Evolutionary conservation across 2,113 vertebrate genomes (phyloP), one percentile per base, ranked within the genome.

Genomic region (Osmerus mordax): DNA sequence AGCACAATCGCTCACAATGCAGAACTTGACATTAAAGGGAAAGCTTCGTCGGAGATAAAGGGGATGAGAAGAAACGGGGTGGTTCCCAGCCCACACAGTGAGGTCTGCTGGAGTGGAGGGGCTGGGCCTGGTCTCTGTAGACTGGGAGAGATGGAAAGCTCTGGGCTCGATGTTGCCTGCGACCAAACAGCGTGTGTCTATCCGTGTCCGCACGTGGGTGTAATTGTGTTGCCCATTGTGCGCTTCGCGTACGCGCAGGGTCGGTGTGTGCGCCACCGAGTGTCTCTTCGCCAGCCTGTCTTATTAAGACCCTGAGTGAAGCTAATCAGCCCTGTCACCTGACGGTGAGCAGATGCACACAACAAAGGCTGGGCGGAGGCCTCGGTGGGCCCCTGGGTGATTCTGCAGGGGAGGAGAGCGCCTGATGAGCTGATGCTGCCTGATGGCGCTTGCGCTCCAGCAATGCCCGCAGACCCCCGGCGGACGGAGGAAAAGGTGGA

Each of bases 241-340:
- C 81, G 83, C 77, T 83, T 76, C 3, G 32, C 3, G 6, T 1
- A 36, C 4, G 77, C 74, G 78, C 72, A 63, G 8, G 70, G 67
- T 23, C 23, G 23, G 63, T 74, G 74, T 73, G 56, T 77, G 52
- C 63, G 23, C 23, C 23, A 59, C 69, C 75, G 83, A 74, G 79
- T 82, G 79, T 78, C 80, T 81, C 81, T 81, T 70, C 28, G 18
- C 80, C 71, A 32, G 16, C 74, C 84, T 87, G 88, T 90, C 90
- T 90, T 90, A 91, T 90, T 90, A 91, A 87, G 89, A 88, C 78
- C 86, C 88, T 85, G 86, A 83, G 82, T 89, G 89, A 91, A 82
- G 83, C 80, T 90, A 89, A 91, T 92, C 88, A 89, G 69, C 71
- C 81, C 79, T 90, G 89, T 90, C 89, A 86, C 89, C 81, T 87